Base-by-base conservation (phyloP, 1,140 invertebrate species). In the Agrilus planipennis region DNA sequence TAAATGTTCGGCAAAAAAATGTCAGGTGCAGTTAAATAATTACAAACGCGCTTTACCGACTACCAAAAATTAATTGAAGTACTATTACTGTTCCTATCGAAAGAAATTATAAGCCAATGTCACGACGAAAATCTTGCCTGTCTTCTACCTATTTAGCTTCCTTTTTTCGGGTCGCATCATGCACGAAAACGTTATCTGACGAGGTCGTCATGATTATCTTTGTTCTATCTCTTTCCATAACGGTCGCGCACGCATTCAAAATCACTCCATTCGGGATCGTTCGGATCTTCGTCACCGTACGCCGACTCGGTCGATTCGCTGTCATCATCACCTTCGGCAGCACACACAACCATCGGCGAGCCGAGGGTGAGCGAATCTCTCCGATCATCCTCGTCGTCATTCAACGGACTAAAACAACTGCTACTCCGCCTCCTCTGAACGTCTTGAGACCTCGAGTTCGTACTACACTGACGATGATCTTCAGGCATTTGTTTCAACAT, bases 201-300 rank as follows among this genome's bases (percentile, higher is more conserved):
- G n/a, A n/a, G n/a, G n/a, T n/a, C n/a, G n/a, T n/a, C n/a, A n/a
- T n/a, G n/a, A n/a, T n/a, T 58, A 54, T 49, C 55, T n/a, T n/a
- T n/a, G n/a, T n/a, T n/a, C n/a, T n/a, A n/a, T n/a, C n/a, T n/a
- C n/a, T n/a, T 53, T 34, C 53, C 53, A 37, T 54, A 53, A 22
- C 52, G 45, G 9, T 60, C 55, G 16, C 45, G 41, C 34, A 45
- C 29, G 16, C 28, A 39, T 34, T 57, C 55, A 22, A 52, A 49
- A 31, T 59, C 70, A 25, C 69, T 70, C 84, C 84, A 88, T 56
- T 88, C 84, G 2, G 77, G 79, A 64, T 88, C 84, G 57, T 84
- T 81, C 2, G 81, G 81, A 62, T 86, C 83, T 51, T 85, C 83
- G 3, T 73, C 76, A 28, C 71, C 71, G 43, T 72, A 69, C 15